Evolutionary conservation across 2,797 vertebrate genomes (phyloP).

Genomic region (Lycodopsis pacificus): DNA sequence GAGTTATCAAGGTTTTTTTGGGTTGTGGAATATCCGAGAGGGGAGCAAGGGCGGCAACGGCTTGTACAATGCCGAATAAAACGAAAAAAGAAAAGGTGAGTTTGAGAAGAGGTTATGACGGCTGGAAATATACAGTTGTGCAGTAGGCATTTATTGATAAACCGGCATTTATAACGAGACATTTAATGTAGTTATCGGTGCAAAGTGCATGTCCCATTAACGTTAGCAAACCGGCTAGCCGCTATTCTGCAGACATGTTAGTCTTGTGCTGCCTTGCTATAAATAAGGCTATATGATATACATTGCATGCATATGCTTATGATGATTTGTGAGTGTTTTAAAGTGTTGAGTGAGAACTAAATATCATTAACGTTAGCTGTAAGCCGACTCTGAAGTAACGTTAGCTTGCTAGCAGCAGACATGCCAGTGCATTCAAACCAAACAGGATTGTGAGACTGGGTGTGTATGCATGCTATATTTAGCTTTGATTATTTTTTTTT

Average conservation of each 20-base stretch:
- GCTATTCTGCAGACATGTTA: slow-evolving; percentile 50
- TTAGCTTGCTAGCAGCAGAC: slow-evolving; percentile 51
- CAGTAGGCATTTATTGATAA: neutral
- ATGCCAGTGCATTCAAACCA: slow-evolving; percentile 45
- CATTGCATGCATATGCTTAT: neutral
- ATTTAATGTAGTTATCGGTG: slow-evolving; percentile 11
- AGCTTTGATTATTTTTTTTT: slow-evolving; percentile 27
- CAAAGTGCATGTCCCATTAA: slow-evolving; percentile 50
- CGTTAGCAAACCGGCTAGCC: slow-evolving; percentile 61
- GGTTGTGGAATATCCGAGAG: slow-evolving; percentile 70
- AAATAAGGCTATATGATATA: neutral
- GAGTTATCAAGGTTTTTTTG: slow-evolving; percentile 71
- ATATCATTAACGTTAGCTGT: neutral
- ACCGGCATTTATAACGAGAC: neutral
- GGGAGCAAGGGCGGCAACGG: slow-evolving; percentile 73
- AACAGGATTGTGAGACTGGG: slow-evolving; percentile 46
- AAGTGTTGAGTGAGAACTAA: neutral
- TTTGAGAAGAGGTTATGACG: accelerated
- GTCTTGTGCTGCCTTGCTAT: neutral
- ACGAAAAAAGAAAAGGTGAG: slow-evolving; percentile 89
- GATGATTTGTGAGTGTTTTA: neutral
- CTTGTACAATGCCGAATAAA: slow-evolving; percentile 87
- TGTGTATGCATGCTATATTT: slow-evolving; percentile 61
- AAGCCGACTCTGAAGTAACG: slow-evolving; percentile 35
- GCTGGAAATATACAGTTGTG: neutral